Conservation (phyloP, 2,888 invertebrate species). For the Pyrgus malvae region DNA sequence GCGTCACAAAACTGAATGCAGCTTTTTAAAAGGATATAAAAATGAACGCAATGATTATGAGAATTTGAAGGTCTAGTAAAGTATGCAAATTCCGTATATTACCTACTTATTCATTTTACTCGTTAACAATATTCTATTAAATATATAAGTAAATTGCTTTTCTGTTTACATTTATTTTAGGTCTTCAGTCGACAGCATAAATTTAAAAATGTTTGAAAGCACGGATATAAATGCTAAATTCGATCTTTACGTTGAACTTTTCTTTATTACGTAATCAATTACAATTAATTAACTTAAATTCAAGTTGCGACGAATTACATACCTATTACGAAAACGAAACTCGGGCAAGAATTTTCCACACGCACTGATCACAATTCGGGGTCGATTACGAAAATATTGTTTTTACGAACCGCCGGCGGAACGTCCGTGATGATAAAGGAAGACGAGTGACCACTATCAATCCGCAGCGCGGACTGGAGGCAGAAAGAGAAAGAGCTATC, state of each 20-base stretch:
- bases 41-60: neutral
- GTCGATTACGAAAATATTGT: slow-evolving; percentile 21
- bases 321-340: slow-evolving; percentile 4
- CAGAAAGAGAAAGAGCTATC: slow-evolving; percentile 58
- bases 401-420: slow-evolving; percentile 32
- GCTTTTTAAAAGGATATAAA: neutral
- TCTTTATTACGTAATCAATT: too few species aligned
- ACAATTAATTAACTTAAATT: too few species aligned
- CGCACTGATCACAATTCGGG: slow-evolving; percentile 22
- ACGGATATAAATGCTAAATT: too few species aligned
- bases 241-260: too few species aligned
- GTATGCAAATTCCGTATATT: too few species aligned
- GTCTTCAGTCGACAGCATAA: too few species aligned
- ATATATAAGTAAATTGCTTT: too few species aligned
- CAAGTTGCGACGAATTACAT: neutral
- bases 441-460: slow-evolving; percentile 46
- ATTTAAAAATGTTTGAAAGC: too few species aligned
- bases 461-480: slow-evolving; percentile 43
- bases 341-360: slow-evolving; percentile 8
- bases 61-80: neutral
- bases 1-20: slow-evolving; percentile 5
- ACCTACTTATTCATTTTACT: too few species aligned
- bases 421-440: slow-evolving; percentile 42
- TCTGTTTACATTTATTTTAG: too few species aligned
- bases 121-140: too few species aligned